Base-by-base conservation (phyloP, 2,113 vertebrate genomes). In the Phyllostomus discolor region DNA sequence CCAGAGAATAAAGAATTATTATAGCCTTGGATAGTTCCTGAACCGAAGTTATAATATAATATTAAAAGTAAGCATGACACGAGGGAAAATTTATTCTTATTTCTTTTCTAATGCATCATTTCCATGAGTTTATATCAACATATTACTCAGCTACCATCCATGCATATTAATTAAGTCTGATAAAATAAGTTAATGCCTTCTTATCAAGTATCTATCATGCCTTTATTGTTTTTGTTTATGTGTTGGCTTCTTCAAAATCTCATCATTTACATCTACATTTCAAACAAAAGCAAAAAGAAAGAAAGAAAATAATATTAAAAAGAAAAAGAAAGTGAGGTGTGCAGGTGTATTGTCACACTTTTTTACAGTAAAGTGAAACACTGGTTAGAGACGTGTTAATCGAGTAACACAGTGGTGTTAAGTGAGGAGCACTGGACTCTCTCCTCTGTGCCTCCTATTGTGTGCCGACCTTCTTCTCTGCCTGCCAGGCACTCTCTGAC, bases 401-500 rank as follows among this genome's bases (percentile, higher is more conserved):
- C 4, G 33, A 24, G 10, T 41, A 33, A 43, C 11, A 31, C 6
- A 15, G 20, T 52, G 5, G 48, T 7, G 5, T 19, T 72, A 62
- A 28, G 10, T 46, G 67, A 78, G 81, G 14, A 52, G 38, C 35
- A 10, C 70, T 31, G 31, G 57, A 76, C 24, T 35, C 10, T 66
- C 43, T 15, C 20, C 11, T 70, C 33, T 78, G 82, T 14, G 96
- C 94, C 92, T 95, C 97, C 96, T 76, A 98, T 99, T 99, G 99
- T 22, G 46, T 99, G 96, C 99, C 99, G 94, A 99, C 99, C 10
- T 99, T 99, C 90, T 99, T 98, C 92, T 99, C 99, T 85, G 98
- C 99, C 99, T 70, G 99, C 99, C 95, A 99, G 98, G 99, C 99
- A 99, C 97, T 99, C 99, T 98, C 99, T 98, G 97, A 99, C 99